A percentile compares a stretch with the other conserved stretches of the same genome.
phyloP scores from a whole-genome alignment of 2,888 invertebrate species.

The Cheilosia soror region DNA sequence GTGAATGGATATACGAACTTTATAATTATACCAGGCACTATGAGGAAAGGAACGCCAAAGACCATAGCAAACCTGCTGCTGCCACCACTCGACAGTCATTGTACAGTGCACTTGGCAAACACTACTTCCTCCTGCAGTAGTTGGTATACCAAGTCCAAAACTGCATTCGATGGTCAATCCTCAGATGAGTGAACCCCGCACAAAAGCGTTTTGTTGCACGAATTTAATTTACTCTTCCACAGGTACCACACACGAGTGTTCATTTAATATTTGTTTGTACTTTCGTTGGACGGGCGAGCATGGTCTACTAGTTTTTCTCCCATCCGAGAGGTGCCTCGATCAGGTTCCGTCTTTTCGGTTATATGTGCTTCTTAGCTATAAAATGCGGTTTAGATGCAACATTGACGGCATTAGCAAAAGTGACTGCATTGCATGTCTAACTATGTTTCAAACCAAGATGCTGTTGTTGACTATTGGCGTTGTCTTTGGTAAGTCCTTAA shows the following conservation, averaged over 20 bases:
- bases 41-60: constrained; percentile 58
- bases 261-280: constrained; percentile 63
- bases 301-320: constrained; percentile 73
- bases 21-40: constrained; percentile 50
- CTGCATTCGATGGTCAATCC: constrained; percentile 64
- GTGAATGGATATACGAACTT: constrained; percentile 52
- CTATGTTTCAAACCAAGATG: constrained; percentile 47
- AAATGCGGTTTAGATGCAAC: constrained; percentile 64
- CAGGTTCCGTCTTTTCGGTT: constrained; percentile 68
- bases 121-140: constrained; percentile 57
- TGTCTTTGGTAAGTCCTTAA: constrained; percentile 59
- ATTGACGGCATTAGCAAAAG: constrained; percentile 65
- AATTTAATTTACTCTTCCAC: constrained; percentile 49
- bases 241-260: constrained; percentile 42
- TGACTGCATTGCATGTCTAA: constrained; percentile 58
- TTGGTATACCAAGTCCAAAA: constrained; percentile 28
- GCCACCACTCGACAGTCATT: constrained; percentile 26
- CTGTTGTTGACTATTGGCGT: constrained; percentile 28
- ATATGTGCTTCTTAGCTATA: constrained; percentile 72
- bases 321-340: constrained; percentile 48
- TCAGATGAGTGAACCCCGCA: constrained; percentile 46
- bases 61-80: constrained; percentile 16
- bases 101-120: constrained; percentile 28
- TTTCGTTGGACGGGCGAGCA: constrained; percentile 64
- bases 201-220: constrained; percentile 61